A percentile compares a stretch with the other conserved stretches of the same genome.
Conservation (phyloP, 1,140 invertebrate species). For the Helicoverpa armigera region DNA sequence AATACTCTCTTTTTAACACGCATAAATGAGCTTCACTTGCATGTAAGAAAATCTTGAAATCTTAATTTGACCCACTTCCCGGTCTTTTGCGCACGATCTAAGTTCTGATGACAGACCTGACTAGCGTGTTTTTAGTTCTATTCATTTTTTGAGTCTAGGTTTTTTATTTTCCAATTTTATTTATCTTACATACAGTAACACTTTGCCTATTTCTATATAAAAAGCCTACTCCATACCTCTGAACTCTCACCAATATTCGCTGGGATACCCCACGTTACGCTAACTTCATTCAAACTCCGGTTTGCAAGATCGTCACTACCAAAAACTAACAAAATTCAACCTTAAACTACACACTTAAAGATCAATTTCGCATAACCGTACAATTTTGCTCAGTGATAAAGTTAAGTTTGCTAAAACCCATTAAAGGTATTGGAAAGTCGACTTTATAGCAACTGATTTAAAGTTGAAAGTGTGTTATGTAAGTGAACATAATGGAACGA, state of each 20-base stretch:
- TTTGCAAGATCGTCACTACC: constrained; percentile 46
- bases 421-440: constrained; percentile 3
- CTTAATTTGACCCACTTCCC: too few relatives aligned
- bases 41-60: too few relatives aligned
- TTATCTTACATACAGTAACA: too few relatives aligned
- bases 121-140: too few relatives aligned
- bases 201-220: too few relatives aligned
- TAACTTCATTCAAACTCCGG: constrained; percentile 76
- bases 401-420: constrained; percentile 28
- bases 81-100: too few relatives aligned
- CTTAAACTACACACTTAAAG: constrained; percentile 34
- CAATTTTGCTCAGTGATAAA: constrained; percentile 19
- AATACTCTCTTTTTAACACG: too few relatives aligned
- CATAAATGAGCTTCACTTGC: too few relatives aligned
- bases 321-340: constrained; percentile 56
- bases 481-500: neutral
- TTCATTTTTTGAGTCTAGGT: too few relatives aligned
- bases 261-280: constrained; percentile 83
- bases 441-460: constrained; percentile 7
- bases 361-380: neutral
- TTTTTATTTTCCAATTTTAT: too few relatives aligned
- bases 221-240: constrained; percentile 66
- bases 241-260: constrained; percentile 59
- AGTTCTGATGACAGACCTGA: too few relatives aligned
- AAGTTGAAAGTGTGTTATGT: constrained; percentile 45